A percentile compares a stretch with the other conserved stretches of the same genome.
Conservation (phyloP, 2,797 vertebrate species). For the Taeniopygia guttata region DNA sequence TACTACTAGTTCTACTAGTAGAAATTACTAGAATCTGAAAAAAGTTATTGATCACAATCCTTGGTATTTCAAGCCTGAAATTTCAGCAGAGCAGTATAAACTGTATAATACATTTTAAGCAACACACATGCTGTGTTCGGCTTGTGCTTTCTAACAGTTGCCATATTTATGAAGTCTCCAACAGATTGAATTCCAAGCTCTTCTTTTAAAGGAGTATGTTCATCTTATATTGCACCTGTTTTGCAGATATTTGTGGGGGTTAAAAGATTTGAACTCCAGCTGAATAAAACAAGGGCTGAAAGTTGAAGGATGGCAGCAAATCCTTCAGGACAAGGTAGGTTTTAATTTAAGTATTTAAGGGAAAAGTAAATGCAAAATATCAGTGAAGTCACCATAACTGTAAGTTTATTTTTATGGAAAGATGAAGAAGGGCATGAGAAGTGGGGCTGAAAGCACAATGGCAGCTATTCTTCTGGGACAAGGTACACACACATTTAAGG, state of each 20-base stretch:
- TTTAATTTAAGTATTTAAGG: not conserved
- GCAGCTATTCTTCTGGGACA: not conserved
- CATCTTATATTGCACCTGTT: not conserved
- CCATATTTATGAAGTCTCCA: not conserved
- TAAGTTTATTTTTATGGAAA: not conserved
- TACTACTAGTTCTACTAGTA: not conserved
- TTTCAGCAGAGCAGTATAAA: not conserved
- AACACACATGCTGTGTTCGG: accelerated
- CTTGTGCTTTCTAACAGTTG: not conserved
- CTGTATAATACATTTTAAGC: not conserved
- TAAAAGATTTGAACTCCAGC: not conserved
- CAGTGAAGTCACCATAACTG: not conserved
- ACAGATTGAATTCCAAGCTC: not conserved
- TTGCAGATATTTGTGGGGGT: conserved; percentile 54
- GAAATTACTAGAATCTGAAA: not conserved
- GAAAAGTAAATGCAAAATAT: not conserved
- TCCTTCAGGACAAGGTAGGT: conserved; percentile 85
- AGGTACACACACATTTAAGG: accelerated
- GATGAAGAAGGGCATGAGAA: not conserved
- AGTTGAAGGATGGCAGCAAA: conserved; percentile 85
- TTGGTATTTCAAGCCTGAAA: not conserved
- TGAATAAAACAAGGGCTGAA: conserved; percentile 32
- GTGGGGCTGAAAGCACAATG: not conserved
- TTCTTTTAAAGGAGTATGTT: not conserved
- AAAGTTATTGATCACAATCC: not conserved